phyloP scores from a whole-genome alignment of 2,888 invertebrate species.

The Himalopsyche anomala region DNA sequence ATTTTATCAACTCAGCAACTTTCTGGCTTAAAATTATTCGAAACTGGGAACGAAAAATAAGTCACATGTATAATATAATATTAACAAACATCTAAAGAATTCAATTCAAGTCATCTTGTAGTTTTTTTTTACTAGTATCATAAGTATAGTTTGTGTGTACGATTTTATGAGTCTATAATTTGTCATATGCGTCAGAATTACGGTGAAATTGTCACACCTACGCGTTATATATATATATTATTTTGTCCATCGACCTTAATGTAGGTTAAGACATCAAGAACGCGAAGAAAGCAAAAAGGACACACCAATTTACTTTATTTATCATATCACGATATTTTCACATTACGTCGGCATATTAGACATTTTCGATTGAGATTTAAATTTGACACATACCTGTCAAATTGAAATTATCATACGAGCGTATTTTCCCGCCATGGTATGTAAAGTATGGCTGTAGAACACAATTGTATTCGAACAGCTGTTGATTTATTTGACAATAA shows the following conservation, averaged over 20 bases:
- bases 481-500: background rate
- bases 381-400: background rate
- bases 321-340: background rate
- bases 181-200: background rate
- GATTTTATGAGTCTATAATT: too few species aligned
- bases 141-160: too few species aligned
- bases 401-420: background rate
- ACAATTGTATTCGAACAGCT: too few species aligned
- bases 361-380: background rate
- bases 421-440: background rate
- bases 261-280: conserved; percentile 7
- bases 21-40: too few species aligned
- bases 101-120: too few species aligned
- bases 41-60: too few species aligned
- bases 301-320: background rate
- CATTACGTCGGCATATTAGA: too few species aligned
- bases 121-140: too few species aligned
- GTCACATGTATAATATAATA: too few species aligned
- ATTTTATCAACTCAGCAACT: too few species aligned
- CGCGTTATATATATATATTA: background rate
- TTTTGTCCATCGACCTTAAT: background rate
- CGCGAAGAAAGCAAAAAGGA: background rate
- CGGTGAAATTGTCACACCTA: conserved; percentile 30
- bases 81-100: too few species aligned
- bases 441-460: too few species aligned